These are phyloP conservation scores for Anarhynchus alexandrinus DNA, from an alignment of 2,113 vertebrate genomes.

Conservation along the genomic window DNA sequence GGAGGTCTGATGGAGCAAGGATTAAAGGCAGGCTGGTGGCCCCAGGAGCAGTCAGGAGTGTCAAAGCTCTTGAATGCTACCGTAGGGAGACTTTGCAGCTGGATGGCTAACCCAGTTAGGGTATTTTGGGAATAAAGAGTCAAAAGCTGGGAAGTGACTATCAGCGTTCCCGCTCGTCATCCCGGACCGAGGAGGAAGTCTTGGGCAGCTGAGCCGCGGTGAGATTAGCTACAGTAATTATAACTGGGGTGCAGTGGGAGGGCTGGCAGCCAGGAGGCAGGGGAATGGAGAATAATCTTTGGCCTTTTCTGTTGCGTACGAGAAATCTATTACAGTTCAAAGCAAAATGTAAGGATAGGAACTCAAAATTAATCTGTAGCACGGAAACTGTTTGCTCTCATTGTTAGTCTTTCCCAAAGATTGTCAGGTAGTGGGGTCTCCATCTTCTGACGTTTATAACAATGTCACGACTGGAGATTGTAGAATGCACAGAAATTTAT, in stretches of 20 bases:
- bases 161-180: not conserved
- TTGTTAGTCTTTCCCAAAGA: not conserved
- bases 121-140: not conserved
- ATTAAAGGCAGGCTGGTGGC: not conserved
- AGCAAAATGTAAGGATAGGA: not conserved
- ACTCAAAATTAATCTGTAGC: not conserved
- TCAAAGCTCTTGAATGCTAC: not conserved
- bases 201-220: not conserved
- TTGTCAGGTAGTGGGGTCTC: not conserved
- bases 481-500: not conserved
- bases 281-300: not conserved
- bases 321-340: not conserved
- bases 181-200: fast-evolving
- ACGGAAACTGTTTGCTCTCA: not conserved
- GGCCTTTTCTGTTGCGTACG: fast-evolving
- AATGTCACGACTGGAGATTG: not conserved
- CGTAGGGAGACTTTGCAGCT: not conserved
- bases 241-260: not conserved
- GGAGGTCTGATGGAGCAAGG: not conserved
- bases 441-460: not conserved
- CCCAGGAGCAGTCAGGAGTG: not conserved
- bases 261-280: not conserved
- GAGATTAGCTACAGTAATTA: not conserved
- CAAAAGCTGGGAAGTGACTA: not conserved
- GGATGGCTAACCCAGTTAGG: not conserved